Conservation (phyloP, 1,140 invertebrate genomes). For the Lucilia cuprina region DNA sequence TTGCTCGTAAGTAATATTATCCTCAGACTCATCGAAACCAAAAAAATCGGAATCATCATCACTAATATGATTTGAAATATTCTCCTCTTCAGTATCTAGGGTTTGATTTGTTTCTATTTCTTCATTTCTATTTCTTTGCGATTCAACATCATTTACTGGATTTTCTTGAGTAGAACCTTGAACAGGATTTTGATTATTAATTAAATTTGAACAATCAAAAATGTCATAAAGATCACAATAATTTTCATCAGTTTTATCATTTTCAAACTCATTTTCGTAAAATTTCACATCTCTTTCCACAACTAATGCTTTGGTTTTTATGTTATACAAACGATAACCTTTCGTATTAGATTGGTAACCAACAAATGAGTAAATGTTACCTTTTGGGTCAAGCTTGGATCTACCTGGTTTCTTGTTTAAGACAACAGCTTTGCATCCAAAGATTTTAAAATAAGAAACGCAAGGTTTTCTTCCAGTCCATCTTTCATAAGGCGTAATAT, state of each 20-base stretch:
- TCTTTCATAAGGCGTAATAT: slow-evolving; percentile 36
- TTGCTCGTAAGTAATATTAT: too few species aligned
- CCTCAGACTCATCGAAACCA: too few species aligned
- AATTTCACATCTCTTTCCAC: slow-evolving; percentile 40
- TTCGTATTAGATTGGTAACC: slow-evolving; percentile 45
- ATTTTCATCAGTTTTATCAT: too few species aligned
- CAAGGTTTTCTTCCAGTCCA: neutral
- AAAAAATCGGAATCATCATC: too few species aligned
- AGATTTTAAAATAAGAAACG: slow-evolving; percentile 47
- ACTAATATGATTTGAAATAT: too few species aligned
- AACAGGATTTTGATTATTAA: too few species aligned
- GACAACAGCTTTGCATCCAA: slow-evolving; percentile 50
- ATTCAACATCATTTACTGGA: neutral
- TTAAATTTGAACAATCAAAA: too few species aligned
- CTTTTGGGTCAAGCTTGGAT: slow-evolving; percentile 39
- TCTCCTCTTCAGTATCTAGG: too few species aligned
- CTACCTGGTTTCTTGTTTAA: slow-evolving; percentile 48
- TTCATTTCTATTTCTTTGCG: neutral
- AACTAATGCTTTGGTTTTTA: slow-evolving; percentile 44
- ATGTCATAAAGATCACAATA: too few species aligned
- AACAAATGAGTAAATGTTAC: slow-evolving; percentile 43
- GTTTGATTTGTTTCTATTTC: too few species aligned
- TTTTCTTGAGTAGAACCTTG: too few species aligned
- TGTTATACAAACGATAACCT: slow-evolving; percentile 51
- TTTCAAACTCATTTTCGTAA: too few species aligned